phyloP scores from a whole-genome alignment of 2,113 vertebrate species.

The Thryonomys swinderianus region DNA sequence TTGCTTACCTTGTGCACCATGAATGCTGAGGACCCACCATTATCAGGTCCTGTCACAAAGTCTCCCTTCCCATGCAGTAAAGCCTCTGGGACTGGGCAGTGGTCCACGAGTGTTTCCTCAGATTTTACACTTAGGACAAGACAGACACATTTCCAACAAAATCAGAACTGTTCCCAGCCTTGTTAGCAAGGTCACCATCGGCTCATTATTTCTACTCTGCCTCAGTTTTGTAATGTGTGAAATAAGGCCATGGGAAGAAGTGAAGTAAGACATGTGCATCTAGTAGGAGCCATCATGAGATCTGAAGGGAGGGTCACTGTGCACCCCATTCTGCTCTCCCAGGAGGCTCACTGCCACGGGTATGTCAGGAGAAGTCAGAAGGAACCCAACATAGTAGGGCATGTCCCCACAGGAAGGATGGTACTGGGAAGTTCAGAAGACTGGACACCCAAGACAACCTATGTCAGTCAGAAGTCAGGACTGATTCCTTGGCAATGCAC shows the following conservation, averaged over 20 bases:
- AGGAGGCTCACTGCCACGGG: neutral
- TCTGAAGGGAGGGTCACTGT: neutral
- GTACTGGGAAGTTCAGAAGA: neutral
- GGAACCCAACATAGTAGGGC: too few relatives aligned
- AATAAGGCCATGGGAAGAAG: neutral
- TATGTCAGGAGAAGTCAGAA: neutral
- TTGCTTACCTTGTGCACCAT: neutral
- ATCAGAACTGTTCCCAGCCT: neutral
- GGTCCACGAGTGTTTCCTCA: neutral
- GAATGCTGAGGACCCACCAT: neutral
- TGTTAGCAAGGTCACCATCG: neutral
- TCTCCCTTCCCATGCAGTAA: neutral
- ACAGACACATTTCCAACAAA: neutral
- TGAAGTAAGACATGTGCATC: neutral
- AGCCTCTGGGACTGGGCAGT: neutral
- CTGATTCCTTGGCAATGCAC: neutral
- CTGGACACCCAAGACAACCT: neutral
- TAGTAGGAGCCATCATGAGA: neutral
- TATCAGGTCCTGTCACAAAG: neutral
- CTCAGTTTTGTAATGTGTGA: neutral
- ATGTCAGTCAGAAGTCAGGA: neutral
- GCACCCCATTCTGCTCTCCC: neutral
- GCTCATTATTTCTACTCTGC: neutral
- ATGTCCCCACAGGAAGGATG: neutral
- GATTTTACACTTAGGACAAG: neutral